Evolutionary conservation across 2,113 vertebrate species (phyloP), one percentile per base, ranked within the genome.

Genomic region (Phainopepla nitens): DNA sequence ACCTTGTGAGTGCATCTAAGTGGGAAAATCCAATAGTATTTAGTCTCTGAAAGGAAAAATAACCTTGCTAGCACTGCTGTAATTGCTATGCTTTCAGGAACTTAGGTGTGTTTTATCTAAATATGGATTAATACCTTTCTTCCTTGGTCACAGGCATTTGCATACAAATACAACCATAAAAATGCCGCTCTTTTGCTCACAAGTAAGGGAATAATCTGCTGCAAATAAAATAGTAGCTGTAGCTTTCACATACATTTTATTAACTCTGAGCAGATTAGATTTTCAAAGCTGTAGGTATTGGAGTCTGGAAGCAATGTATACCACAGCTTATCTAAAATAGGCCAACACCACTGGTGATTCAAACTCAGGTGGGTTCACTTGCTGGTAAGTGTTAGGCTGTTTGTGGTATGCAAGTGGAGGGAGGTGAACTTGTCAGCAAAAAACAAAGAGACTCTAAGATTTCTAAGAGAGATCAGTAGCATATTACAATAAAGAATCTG

Each of bases 11-110:
- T 93, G 89, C 93, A 96, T 33, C 44, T 85, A 96, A 91, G 95
- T 73, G 72, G 94, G 85, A 97, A 98, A 97, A 96, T 92, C 61
- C 87, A 90, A 83, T 78, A 66, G 8, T n/a, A 96, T 41, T 96
- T 94, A 92, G 36, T 95, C 96, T 97, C 81, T 77, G 83, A 82
- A 95, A 79, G 60, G 64, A 97, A 96, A 57, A 61, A 73, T 91
- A 57, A 79, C 44, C 91, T 97, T 96, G 51, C 62, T 92, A 82
- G 53, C 56, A 73, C 72, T 95, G 69, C 76, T 95, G 62, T 94
- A 97, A 87, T 87, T 89, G 94, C 60, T 73, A 23, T 94, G 72
- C 76, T 93, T 96, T 91, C 81, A 97, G 86, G 75, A 95, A 42
- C 75, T 94, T 61, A 96, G 58, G 36, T 6, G 22, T 91, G 72